Evolutionary conservation across 1,140 invertebrate genomes (phyloP), one percentile per base, ranked within the genome.

Genomic region (Brachionus koreanus): DNA sequence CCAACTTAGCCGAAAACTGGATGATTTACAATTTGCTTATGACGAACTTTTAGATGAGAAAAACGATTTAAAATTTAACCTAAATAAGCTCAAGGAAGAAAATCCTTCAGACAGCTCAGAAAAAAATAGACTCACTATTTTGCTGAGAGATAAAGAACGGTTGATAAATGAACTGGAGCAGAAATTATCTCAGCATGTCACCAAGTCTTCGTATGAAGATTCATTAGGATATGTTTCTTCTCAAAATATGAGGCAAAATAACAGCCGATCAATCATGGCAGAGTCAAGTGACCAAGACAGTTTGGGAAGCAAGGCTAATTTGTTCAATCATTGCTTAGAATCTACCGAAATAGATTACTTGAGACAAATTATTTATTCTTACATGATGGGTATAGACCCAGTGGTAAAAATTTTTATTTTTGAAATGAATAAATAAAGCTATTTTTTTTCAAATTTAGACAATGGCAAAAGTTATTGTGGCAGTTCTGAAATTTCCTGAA

Each of bases 281-380:
- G 69, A 74, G n/a, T 74, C 69, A 46, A 74, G 69, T 46, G 69
- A 74, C 33, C 69, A 74, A 46, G 69, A 74, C 13, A 74, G 69
- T 46, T 9, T 74, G 12, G 42, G 69, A 43, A 74, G 69, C 46
- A 74, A 46, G 23, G 29, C 16, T 10, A 69, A 69, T 16, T 69
- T 69, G 7, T 74, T 46, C 23, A 74, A 74, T 74, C 69, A 74
- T 74, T 74, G 69, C 33, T 46, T 79, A 65, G 76, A 79, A 37
- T 57, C 76, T 19, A 79, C 76, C 37, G 76, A 79, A 65, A 79
- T 79, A 23, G 76, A 79, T 61, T 79, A 79, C 23, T 43, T 79
- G 16, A 57, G 61, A 61, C 76, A 79, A 65, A 79, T 79, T 61
- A 13, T 79, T 65, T 79, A 79, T 65, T 57, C 76, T 2, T 79